Conservation (phyloP, 1,140 invertebrate genomes). For the Phocides pigmalion region DNA sequence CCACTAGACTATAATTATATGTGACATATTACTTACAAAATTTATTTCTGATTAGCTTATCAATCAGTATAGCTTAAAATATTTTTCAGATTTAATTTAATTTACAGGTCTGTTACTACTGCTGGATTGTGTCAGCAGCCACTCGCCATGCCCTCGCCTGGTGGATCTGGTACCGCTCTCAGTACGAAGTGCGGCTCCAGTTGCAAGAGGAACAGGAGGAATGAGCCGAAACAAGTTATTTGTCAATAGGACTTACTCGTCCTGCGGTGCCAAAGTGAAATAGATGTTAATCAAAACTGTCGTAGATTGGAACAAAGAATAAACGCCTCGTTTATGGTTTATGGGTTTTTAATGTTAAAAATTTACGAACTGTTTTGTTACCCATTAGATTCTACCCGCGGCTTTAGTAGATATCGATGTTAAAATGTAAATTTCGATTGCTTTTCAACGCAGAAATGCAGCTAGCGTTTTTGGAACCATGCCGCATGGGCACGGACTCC, state of each 20-base stretch:
- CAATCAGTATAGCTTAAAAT: too few species aligned
- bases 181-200: conserved; percentile 72
- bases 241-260: not conserved
- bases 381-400: too few species aligned
- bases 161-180: conserved; percentile 78
- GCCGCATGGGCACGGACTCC: too few species aligned
- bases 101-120: conserved; percentile 77
- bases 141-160: conserved; percentile 72
- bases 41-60: too few species aligned
- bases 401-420: too few species aligned
- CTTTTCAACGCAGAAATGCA: too few species aligned
- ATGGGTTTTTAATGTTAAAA: not conserved
- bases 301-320: conserved; percentile 5
- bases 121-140: conserved; percentile 76
- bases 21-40: too few species aligned
- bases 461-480: too few species aligned
- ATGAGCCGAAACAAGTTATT: not conserved
- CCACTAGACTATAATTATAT: too few species aligned
- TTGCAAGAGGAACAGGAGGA: conserved; percentile 49
- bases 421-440: too few species aligned
- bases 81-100: too few species aligned
- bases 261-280: conserved; percentile 4
- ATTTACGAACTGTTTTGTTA: too few species aligned
- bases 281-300: conserved; percentile 4
- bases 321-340: conserved; percentile 22